A percentile compares a stretch with the other conserved stretches of the same genome.
phyloP scores from a whole-genome alignment of 2,113 vertebrate species.

The Oryzias curvinotus region DNA sequence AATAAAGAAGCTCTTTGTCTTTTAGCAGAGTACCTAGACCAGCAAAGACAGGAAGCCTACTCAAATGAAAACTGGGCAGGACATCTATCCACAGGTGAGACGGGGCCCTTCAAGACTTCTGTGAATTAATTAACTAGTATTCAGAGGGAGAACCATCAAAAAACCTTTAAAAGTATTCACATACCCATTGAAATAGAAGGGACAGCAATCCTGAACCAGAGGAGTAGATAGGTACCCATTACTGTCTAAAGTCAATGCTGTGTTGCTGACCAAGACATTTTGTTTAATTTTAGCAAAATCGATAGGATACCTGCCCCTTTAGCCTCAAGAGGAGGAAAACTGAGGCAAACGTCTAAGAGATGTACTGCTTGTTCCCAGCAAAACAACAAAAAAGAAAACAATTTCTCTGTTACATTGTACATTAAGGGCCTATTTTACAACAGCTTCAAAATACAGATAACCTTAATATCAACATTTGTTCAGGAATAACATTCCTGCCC shows the following conservation, averaged over 20 bases:
- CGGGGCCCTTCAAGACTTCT: not conserved
- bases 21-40: constrained; percentile 21
- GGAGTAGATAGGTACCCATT: constrained; percentile 4
- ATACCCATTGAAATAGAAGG: not conserved
- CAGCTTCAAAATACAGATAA: constrained; percentile 47
- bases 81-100: constrained; percentile 30
- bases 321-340: constrained; percentile 2
- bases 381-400: not conserved
- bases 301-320: not conserved
- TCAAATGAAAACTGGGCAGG: constrained; percentile 42
- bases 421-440: constrained; percentile 19
- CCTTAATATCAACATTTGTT: constrained; percentile 45
- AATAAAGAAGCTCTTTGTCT: constrained; percentile 62
- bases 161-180: no score
- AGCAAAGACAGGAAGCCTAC: constrained; percentile 27
- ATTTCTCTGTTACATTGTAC: no score
- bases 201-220: not conserved
- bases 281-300: constrained; percentile 17
- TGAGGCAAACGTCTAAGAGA: not conserved
- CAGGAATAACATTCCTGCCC: constrained; percentile 25
- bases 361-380: not conserved
- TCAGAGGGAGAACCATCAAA: constrained; percentile 12
- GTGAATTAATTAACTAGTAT: constrained; percentile 6
- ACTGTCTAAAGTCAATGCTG: not conserved
- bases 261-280: not conserved